Conservation (phyloP, 2,113 vertebrate genomes). For the Protomyctophum bolini region DNA sequence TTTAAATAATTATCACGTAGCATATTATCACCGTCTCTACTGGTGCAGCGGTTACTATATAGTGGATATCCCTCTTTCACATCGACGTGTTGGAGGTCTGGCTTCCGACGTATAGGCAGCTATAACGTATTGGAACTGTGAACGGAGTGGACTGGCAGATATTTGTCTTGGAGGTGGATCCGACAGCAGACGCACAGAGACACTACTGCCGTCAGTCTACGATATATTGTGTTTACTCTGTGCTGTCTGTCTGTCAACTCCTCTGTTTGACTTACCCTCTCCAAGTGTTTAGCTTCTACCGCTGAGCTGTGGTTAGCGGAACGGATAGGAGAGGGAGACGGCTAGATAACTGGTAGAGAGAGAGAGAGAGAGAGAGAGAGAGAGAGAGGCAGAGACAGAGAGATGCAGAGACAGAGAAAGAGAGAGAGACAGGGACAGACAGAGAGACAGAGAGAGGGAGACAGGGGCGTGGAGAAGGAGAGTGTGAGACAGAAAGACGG, state of each 20-base stretch:
- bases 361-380: slow-evolving; percentile 13
- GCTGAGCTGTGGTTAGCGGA: slow-evolving; percentile 33
- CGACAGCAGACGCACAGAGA: slow-evolving; percentile 14
- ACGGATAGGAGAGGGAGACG: slow-evolving; percentile 20
- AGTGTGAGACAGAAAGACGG: slow-evolving; percentile 24
- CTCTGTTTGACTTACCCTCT: slow-evolving; percentile 22
- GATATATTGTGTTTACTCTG: slow-evolving; percentile 25
- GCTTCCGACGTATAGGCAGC: slow-evolving; percentile 38
- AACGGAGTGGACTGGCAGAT: slow-evolving; percentile 27
- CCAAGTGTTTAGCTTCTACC: slow-evolving; percentile 46
- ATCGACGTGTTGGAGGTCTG: neutral
- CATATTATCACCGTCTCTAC: too few species aligned
- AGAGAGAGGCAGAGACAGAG: slow-evolving; percentile 10
- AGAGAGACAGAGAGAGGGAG: neutral
- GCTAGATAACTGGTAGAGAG: slow-evolving; percentile 13
- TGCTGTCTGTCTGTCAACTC: slow-evolving; percentile 19
- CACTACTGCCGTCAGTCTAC: neutral
- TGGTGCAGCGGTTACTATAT: too few species aligned
- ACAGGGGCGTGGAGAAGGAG: slow-evolving; percentile 22
- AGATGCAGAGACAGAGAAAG: slow-evolving; percentile 25
- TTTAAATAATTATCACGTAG: too few species aligned
- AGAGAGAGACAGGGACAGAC: neutral
- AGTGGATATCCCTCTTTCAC: too few species aligned
- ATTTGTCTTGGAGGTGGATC: slow-evolving; percentile 34
- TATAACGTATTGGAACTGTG: slow-evolving; percentile 19